Evolutionary conservation across 2,888 invertebrate genomes (phyloP), one percentile per base, ranked within the genome.

Genomic region (Lochmaea crataegi): DNA sequence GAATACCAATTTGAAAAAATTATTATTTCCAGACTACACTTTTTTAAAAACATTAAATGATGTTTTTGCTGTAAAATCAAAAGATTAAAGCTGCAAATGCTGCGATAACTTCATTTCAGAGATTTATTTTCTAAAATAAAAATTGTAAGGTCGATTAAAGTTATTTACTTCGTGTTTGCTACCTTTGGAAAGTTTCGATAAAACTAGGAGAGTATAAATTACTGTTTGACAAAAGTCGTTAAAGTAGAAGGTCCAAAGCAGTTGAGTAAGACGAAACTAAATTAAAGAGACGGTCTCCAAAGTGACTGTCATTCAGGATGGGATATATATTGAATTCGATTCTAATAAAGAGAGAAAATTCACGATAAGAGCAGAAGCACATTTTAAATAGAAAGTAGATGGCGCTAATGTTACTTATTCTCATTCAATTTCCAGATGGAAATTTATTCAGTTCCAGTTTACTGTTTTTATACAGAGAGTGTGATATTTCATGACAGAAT

Each of bases 151-250:
- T 58, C 58, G 26, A 58, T 58, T 32, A 26, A 48, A 68, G 38
- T 60, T 51, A 61, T 68, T 68, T 68, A 68, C 45, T 68, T 68
- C 51, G 16, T 68, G 68, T 68, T 68, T 68, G 14, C 61, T 61
- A 48, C 61, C n/a, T 51, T 60, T 48, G 14, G 32, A 38, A 61
- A 68, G 58, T 60, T 60, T 60, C 68, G 58, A 68, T 68, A 51
- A 58, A 32, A 51, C 68, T 48, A 10, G 60, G 42, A 51, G 68
- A 58, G 68, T 68, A 68, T 68, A 68, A 68, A 68, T 68, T 68
- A 68, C 68, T 60, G 60, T 68, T 68, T 68, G 68, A 68, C 68
- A 68, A 68, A 68, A 68, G 68, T 68, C 68, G 68, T 68, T 68
- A 68, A 26, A 68, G 68, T 68, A 68, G 60, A 68, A 60, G 68